Base-by-base conservation (phyloP, 2,888 invertebrate species). In the Deroplatys truncata region DNA sequence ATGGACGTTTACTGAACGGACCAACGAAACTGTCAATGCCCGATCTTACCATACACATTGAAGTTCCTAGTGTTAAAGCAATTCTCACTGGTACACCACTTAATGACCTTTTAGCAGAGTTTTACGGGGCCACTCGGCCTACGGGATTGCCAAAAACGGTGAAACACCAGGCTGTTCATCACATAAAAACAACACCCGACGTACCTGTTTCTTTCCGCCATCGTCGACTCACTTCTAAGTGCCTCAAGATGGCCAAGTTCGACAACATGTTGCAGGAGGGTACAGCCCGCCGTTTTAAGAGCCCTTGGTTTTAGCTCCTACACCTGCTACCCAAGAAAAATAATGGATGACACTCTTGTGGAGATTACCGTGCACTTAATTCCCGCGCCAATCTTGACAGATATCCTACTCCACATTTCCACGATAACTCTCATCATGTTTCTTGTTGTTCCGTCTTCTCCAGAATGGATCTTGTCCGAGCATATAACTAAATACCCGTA, bases 101-200 rank as follows among this genome's bases (percentile, higher is more conserved):
- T 25, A 13, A 90, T 28, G 29, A 85, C 85, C 28, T 85, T 28
- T 16, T 85, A 0, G 7, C 25, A 8, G 82, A 91, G 15, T 91
- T 89, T 28, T 88, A 87, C 0, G 88, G 84, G 13, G 43, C 90
- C 4, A 90, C 90, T 20, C 16, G 83, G 0, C 90, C 90, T 3
- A 1, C 82, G 0, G 88, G 87, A 72, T 7, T 29, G 0, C 25
- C 20, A 8, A 28, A 2, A 49, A 2, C 49, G 13, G 20, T 82
- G 28, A 31, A 82, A 88, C 88, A 91, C 91, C 0, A 31, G 31
- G 31, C 5, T 4, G 10, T 35, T 4, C 92, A 92, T 82, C 91
- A 91, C 91, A 92, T 92, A 9, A 92, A 92, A n/a, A n/a, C n/a
- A 15, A 92, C 91, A 10, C 35, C 91, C 1, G 92, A 93, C 25